Evolutionary conservation across 2,113 vertebrate genomes (phyloP), one percentile per base, ranked within the genome.

Genomic region (Tupaia tana): DNA sequence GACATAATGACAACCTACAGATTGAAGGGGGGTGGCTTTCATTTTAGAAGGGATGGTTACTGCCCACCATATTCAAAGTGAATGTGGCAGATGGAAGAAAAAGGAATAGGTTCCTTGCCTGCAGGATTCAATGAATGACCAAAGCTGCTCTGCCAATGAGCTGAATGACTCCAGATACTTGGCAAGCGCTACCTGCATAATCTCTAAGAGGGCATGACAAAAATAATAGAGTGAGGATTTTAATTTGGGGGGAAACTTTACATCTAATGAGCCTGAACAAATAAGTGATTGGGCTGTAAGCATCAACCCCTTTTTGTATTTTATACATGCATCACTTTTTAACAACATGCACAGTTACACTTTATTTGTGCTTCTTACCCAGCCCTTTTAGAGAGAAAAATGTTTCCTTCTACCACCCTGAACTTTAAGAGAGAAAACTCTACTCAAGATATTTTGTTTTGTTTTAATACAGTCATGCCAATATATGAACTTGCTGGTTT

Each of bases 81-180:
- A 85, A 96, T 82, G 73, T 12, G 22, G 97, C 98, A 98, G 97
- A 98, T 97, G 97, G 97, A 97, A 90, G 95, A 74, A 97, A 83
- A 74, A 64, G 96, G 94, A 98, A 91, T 93, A 96, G 96, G 97
- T 97, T 97, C 96, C 77, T 73, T 3, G 94, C 97, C 98, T 97
- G 96, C 95, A 97, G 96, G 98, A 93, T 91, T 83, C 81, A 92
- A 43, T 91, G 95, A 94, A 90, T 92, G 97, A 97, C 91, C 91
- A 97, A 70, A 91, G 58, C 97, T 96, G 75, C 85, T 94, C 94
- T 98, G 96, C 97, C 98, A 98, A 19, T 75, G 80, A 94, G 87
- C 90, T 96, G 83, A 85, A 90, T 88, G 87, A 97, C 94, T 95
- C 74, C 83, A 85, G 85, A 93, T 89, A 91, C 67, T 98, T 98